A percentile compares a stretch with the other conserved stretches of the same genome.
phyloP scores from a whole-genome alignment of 2,113 vertebrate genomes.

The Mesocricetus auratus region DNA sequence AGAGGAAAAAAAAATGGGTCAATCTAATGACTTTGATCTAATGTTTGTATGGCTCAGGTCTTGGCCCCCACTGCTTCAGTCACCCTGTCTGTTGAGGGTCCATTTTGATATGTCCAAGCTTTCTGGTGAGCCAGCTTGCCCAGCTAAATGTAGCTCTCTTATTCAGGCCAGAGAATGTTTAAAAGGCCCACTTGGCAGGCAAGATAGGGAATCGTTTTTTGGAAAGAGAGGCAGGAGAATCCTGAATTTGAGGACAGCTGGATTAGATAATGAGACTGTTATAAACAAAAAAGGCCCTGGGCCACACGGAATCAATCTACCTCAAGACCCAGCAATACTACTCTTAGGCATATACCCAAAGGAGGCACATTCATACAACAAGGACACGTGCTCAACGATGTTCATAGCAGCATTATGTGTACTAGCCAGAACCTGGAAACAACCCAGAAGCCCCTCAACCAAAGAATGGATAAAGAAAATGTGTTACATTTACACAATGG shows the following conservation, averaged over 20 bases:
- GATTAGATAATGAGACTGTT: not conserved
- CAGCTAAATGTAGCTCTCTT: not conserved
- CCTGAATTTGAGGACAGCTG: not conserved
- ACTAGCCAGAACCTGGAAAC: no score
- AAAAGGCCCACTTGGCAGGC: not conserved
- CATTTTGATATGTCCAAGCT: not conserved
- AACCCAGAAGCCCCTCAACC: no score
- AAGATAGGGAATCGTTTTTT: not conserved
- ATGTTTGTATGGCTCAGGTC: not conserved
- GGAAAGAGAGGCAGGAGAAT: not conserved
- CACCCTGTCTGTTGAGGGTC: not conserved
- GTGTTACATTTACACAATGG: no score
- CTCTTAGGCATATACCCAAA: no score
- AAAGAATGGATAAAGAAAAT: no score
- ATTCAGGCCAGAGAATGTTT: not conserved
- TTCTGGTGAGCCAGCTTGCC: not conserved
- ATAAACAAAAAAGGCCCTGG: not conserved
- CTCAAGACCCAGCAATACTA: no score
- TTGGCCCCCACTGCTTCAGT: not conserved
- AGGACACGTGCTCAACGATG: no score
- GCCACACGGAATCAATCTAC: no score
- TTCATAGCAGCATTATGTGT: no score
- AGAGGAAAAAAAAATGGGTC: not conserved
- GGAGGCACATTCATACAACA: no score
- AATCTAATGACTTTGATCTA: constrained; percentile 40